Evolutionary conservation across 2,113 vertebrate genomes (phyloP), one percentile per base, ranked within the genome.

Genomic region (Empidonax alnorum): DNA sequence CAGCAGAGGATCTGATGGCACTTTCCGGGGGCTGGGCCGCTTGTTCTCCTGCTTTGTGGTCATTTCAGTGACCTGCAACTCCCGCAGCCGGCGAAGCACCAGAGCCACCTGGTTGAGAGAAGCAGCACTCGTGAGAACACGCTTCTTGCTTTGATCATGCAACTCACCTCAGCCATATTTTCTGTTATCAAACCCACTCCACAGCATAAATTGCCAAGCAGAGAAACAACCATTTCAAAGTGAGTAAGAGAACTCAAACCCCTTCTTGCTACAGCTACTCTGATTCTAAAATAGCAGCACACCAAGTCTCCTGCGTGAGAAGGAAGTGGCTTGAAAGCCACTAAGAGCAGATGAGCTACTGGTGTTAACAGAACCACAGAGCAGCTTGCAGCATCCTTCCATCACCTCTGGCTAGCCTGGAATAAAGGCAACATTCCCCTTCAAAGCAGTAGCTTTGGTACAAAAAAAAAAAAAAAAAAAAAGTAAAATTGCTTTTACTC

Each of bases 11-110:
- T 98, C 98, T 7, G 98, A 98, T 3, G 98, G 97, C 53, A 97
- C 97, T 87, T 99, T 99, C 66, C 99, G 98, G 59, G 99, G 99
- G 77, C 98, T 99, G 21, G 98, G 99, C 25, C 99, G 98, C 91
- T 99, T 99, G 71, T 97, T 98, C 94, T 99, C 99, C 88, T 98
- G 98, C 84, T 98, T 98, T 63, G 94, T 98, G 75, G 98, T 98
- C 58, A 98, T 97, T 91, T 99, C 99, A 75, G 98, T 98, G 55
- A 99, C 98, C 97, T 99, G 99, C 27, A 99, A 97, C 87, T 99
- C 99, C 76, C 99, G 98, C 20, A 99, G 92, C 27, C 99, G 98
- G 81, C 99, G 99, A 94, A 99, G 98, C 96, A 99, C 99, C 96
- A 99, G 98, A 73, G 99, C 99, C 83, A 99, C 99, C 99, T 99